These are phyloP conservation scores for Perca fluviatilis DNA, from an alignment of 2,113 vertebrate species.

Conservation along the genomic window DNA sequence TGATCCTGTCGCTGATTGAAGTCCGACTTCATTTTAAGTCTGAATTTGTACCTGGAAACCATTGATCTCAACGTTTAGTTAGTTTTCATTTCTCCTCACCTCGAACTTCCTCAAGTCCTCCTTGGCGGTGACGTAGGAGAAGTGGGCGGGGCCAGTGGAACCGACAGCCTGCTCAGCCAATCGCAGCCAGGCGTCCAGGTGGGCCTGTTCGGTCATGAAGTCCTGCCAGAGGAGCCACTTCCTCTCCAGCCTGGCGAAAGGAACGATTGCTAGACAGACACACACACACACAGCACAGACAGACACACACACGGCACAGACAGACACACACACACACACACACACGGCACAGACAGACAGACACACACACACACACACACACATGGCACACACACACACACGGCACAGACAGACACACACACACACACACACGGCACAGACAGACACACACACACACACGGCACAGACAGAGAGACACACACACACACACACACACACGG, in stretches of 20 bases:
- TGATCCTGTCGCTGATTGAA: not conserved
- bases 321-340: too few species aligned
- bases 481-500: too few species aligned
- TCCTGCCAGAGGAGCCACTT: slow-evolving; percentile 79
- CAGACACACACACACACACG: too few species aligned
- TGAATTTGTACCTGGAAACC: too few species aligned
- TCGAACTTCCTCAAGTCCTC: slow-evolving; percentile 80
- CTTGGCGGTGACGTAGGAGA: slow-evolving; percentile 71
- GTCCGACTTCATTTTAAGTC: not conserved
- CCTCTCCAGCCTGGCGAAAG: slow-evolving; percentile 73
- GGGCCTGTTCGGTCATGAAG: slow-evolving; percentile 82
- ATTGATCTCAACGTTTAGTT: not conserved
- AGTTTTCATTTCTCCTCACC: slow-evolving; percentile 62
- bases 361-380: too few species aligned
- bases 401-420: too few species aligned
- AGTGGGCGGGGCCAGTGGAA: slow-evolving; percentile 50
- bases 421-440: too few species aligned
- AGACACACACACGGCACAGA: too few species aligned
- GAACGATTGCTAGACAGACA: too few species aligned
- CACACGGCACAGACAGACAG: too few species aligned
- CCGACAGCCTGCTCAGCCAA: slow-evolving; percentile 67
- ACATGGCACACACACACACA: too few species aligned
- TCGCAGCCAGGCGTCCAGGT: slow-evolving; percentile 83
- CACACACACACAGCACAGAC: not conserved
- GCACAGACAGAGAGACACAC: too few species aligned